Base-by-base conservation (phyloP, 2,888 invertebrate species). In the Drosophila pseudotalamancana region DNA sequence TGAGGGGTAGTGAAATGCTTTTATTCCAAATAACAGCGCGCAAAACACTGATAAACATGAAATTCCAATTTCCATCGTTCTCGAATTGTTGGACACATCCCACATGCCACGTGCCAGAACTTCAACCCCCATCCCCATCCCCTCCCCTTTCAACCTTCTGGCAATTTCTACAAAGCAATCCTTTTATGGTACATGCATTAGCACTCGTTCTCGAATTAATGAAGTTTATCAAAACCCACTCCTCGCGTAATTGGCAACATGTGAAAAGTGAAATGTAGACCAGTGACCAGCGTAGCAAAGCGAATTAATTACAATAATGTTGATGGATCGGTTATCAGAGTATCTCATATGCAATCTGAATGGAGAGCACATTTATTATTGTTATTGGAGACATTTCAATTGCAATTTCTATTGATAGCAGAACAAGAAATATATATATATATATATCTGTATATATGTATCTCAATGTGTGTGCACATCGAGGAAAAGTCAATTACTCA, bases 281-380 rank as follows among this genome's bases (percentile, higher is more conserved):
- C 43, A 25, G 43, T 23, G 78, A n/a, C n/a, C n/a, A n/a, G n/a
- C n/a, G n/a, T n/a, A n/a, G 62, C 60, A 35, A 14, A 48, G 43
- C 50, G 23, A 60, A 60, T 66, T 70, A 70, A 78, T 66, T 71
- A 63, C 37, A 37, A 54, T 16, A 51, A 42, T 51, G 39, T 51
- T 60, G 49, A 59, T 50, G 57, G 18, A 49, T 46, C 25, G 21
- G 21, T 14, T 29, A 25, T 19, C 19, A 11, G 12, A 23, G 6
- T 18, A 14, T 11, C 6, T 12, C 23, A 11, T 12, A 9, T 40
- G 12, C 19, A 46, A 19, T 46, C 25, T 16, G 12, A 42, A n/a
- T 16, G 1, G 2, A 3, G n/a, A n/a, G n/a, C n/a, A n/a, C n/a
- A n/a, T n/a, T n/a, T n/a, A n/a, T n/a, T n/a, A 40, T 6, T 1